These are phyloP conservation scores for Ceyx cyanopectus DNA, from an alignment of 2,113 vertebrate genomes.

Conservation along the genomic window DNA sequence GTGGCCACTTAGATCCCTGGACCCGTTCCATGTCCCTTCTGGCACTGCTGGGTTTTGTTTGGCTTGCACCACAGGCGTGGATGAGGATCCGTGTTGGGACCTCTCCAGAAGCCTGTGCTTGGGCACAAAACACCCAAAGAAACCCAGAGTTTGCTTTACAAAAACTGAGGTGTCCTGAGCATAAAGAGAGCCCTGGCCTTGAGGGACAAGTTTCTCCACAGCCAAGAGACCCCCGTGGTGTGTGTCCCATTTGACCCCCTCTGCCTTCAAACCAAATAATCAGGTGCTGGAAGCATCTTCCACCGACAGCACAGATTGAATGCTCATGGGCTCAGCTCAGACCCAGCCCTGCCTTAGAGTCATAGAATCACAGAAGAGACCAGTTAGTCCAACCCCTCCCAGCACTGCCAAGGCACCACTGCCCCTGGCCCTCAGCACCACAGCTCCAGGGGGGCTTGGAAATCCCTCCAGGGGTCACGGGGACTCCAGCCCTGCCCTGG, in stretches of 20 bases:
- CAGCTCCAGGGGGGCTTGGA: not conserved
- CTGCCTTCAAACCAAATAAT: not conserved
- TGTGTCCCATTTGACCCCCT: not conserved
- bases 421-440: not conserved
- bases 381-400: not conserved
- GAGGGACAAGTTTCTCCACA: not conserved
- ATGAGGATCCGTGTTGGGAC: not conserved
- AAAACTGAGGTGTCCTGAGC: not conserved
- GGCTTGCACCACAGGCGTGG: rapidly evolving
- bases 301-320: rapidly evolving
- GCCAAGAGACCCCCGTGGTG: rapidly evolving
- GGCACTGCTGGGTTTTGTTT: not conserved
- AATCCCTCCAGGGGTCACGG: not conserved
- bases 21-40: rapidly evolving
- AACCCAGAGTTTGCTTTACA: not conserved
- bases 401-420: not conserved
- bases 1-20: not conserved
- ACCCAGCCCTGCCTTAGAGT: not conserved
- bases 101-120: not conserved
- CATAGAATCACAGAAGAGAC: not conserved
- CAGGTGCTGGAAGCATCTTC: not conserved
- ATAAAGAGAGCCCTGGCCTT: too few relatives aligned
- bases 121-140: rapidly evolving
- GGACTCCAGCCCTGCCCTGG: not conserved
- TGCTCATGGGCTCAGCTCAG: not conserved